These are phyloP conservation scores for Melanotaenia parkinsoni DNA, from an alignment of 2,797 vertebrate species.

Conservation along the genomic window DNA sequence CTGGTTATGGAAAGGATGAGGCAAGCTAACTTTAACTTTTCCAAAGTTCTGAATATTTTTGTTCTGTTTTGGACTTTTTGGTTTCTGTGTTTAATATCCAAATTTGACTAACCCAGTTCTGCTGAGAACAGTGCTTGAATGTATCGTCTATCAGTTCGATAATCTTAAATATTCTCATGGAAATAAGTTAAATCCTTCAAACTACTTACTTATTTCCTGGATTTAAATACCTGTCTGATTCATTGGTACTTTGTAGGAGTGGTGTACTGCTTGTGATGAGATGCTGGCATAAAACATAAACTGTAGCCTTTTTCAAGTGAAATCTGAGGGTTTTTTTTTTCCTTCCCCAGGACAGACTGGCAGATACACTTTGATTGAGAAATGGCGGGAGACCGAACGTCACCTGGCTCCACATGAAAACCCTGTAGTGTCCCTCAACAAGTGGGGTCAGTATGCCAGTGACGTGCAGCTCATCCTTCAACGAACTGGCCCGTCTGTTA, in stretches of 20 bases:
- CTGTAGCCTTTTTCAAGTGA: not conserved
- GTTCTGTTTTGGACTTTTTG: not conserved
- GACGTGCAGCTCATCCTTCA: conserved; percentile 96
- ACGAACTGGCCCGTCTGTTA: conserved; percentile 91
- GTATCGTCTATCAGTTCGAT: not conserved
- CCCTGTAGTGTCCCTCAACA: conserved; percentile 94
- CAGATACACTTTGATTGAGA: conserved; percentile 95
- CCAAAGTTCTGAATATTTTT: too few species aligned
- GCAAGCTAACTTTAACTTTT: too few species aligned
- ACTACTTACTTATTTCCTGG: too few species aligned
- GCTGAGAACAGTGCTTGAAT: not conserved
- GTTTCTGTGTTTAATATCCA: not conserved
- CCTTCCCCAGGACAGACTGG: conserved; percentile 89
- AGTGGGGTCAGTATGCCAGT: conserved; percentile 97
- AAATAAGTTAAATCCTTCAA: too few species aligned
- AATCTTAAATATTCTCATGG: not conserved
- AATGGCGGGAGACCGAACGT: conserved; percentile 95
- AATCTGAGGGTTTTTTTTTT: not conserved
- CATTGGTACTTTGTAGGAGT: not conserved
- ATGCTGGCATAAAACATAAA: not conserved
- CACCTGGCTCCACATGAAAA: conserved; percentile 93
- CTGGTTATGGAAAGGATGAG: too few species aligned
- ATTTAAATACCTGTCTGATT: too few species aligned
- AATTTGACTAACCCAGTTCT: not conserved
- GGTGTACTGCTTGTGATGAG: not conserved